phyloP scores from a whole-genome alignment of 2,113 vertebrate species.

The Balaenoptera acutorostrata region DNA sequence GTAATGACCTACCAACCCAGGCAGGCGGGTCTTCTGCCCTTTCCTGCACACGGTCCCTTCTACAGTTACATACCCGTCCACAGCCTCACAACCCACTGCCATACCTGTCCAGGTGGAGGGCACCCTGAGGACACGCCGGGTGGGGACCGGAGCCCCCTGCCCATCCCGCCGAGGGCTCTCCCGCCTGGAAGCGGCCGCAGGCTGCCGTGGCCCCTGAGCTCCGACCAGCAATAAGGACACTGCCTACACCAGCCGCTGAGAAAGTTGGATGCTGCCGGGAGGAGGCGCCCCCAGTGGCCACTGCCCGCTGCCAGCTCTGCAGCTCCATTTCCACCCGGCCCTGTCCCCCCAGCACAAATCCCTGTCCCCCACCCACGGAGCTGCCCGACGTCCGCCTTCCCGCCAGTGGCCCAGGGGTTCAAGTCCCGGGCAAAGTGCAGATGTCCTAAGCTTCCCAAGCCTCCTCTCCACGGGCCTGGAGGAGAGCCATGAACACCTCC shows the following conservation, averaged over 20 bases:
- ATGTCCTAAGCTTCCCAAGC: background rate
- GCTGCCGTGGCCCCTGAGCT: background rate
- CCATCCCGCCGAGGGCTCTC: background rate
- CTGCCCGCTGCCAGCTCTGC: background rate
- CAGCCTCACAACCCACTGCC: too few species aligned
- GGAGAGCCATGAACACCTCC: background rate
- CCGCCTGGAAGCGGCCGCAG: background rate
- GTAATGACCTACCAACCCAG: too few species aligned
- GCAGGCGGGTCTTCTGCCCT: too few species aligned
- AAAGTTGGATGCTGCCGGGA: background rate
- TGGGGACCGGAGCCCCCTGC: background rate
- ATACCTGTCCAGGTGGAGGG: rapidly evolving
- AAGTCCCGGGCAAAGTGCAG: background rate
- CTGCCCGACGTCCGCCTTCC: background rate
- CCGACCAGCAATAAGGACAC: background rate
- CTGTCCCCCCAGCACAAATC: rapidly evolving
- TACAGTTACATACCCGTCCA: rapidly evolving
- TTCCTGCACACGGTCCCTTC: background rate
- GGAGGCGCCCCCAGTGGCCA: background rate
- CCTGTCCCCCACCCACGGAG: background rate
- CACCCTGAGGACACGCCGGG: background rate
- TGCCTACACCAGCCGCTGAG: rapidly evolving
- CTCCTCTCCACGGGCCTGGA: background rate
- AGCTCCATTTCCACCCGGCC: rapidly evolving
- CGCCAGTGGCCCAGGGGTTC: rapidly evolving